Evolutionary conservation across 2,797 vertebrate species (phyloP), one percentile per base, ranked within the genome.

Genomic region (Acipenser transmontanus): DNA sequence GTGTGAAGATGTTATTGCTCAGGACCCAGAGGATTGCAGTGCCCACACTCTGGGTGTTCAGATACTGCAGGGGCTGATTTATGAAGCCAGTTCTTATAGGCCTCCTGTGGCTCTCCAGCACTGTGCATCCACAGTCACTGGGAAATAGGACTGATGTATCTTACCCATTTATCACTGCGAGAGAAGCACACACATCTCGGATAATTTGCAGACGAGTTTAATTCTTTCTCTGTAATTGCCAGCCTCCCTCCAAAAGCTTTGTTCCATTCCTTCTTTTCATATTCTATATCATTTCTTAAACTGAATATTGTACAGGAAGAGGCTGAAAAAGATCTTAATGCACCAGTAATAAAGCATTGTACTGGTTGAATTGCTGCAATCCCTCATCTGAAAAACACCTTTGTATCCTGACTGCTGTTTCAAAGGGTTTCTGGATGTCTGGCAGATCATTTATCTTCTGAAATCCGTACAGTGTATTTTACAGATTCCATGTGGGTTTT

Each of bases 41-140:
- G 79, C 70, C 67, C 76, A 69, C 47, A 68, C 76, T 79, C 73
- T 54, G 56, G 61, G 64, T 62, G 63, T 75, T 69, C 47, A 3
- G 74, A 71, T 79, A 85, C 73, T 70, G 14, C 75, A 75, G 73
- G 75, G 63, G 74, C 76, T 84, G 81, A 87, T 91, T 90, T 90
- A 89, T 84, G 82, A 86, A 79, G 70, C 73, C 70, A 63, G 49
- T 75, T 68, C 68, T 72, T 64, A 70, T 56, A 72, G 73, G 63
- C 84, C 77, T 89, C 73, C 75, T 74, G 67, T 81, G 76, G 76
- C 73, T 80, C 81, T 80, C 70, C 68, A 80, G 74, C 77, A 70
- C 74, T 78, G 47, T 59, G 70, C 73, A 76, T 76, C 70, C 68
- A 68, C 4, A 68, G 54, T 64, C 64, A 49, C 59, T 63, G 83